Evolutionary conservation across 1,140 invertebrate species (phyloP).

Genomic region (Lepidostoma basale): DNA sequence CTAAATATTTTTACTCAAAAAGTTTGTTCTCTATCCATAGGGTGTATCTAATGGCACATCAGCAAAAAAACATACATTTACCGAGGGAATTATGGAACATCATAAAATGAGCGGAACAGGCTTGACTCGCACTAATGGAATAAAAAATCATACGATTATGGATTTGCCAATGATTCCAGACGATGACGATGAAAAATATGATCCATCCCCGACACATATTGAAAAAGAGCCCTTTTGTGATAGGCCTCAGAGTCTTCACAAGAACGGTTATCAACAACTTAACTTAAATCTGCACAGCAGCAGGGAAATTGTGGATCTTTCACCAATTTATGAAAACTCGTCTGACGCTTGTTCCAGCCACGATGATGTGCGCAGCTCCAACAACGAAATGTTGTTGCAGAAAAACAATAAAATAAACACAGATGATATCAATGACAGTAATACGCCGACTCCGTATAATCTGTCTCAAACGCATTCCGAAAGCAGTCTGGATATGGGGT

Average conservation of each 20-base stretch:
- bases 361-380: slow-evolving; percentile 54
- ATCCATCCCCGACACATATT: slow-evolving; percentile 48
- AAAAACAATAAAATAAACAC: slow-evolving; percentile 53
- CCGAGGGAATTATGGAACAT: slow-evolving; percentile 57
- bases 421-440: slow-evolving; percentile 56
- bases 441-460: slow-evolving; percentile 57
- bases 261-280: slow-evolving; percentile 58
- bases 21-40: slow-evolving; percentile 37
- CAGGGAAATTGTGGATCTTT: slow-evolving; percentile 59
- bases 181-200: slow-evolving; percentile 55
- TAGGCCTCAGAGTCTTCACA: slow-evolving; percentile 49
- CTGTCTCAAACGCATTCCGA: slow-evolving; percentile 60
- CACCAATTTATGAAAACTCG: slow-evolving; percentile 61
- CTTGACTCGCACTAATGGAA: slow-evolving; percentile 58
- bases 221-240: slow-evolving; percentile 36
- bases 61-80: slow-evolving; percentile 54
- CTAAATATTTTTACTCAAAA: background rate
- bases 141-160: slow-evolving; percentile 60
- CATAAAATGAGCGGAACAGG: slow-evolving; percentile 55
- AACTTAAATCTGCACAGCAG: slow-evolving; percentile 52
- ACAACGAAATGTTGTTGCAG: slow-evolving; percentile 53
- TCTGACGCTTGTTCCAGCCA: slow-evolving; percentile 60
- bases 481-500: slow-evolving; percentile 60
- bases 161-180: slow-evolving; percentile 60
- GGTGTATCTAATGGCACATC: slow-evolving; percentile 52